Evolutionary conservation across 2,888 invertebrate genomes (phyloP).

Genomic region (Watsonalla binaria): DNA sequence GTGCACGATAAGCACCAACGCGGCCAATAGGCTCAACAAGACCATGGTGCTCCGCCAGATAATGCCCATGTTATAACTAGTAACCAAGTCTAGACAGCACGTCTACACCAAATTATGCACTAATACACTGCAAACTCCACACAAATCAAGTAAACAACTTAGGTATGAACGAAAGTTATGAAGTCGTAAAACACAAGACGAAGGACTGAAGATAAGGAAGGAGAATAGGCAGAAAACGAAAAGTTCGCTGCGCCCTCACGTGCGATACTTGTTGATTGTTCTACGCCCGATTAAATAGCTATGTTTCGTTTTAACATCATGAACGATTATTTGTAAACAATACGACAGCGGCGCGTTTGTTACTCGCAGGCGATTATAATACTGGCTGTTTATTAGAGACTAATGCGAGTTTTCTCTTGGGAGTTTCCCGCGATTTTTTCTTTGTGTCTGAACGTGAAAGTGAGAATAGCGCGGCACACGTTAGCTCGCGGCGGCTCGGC

Average conservation of each 20-base stretch:
- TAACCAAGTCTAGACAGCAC: slow-evolving; percentile 15
- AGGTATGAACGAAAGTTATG: slow-evolving; percentile 15
- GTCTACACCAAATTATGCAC: slow-evolving; percentile 25
- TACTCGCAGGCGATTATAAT: slow-evolving; percentile 30
- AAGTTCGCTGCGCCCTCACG: slow-evolving; percentile 18
- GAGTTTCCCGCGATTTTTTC: slow-evolving; percentile 52
- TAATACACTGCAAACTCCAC: slow-evolving; percentile 25
- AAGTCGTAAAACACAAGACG: slow-evolving; percentile 18
- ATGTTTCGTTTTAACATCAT: slow-evolving; percentile 48
- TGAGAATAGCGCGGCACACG: slow-evolving; percentile 49
- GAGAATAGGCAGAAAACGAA: slow-evolving; percentile 35
- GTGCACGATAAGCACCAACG: slow-evolving; percentile 69
- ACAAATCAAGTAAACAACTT: slow-evolving; percentile 14
- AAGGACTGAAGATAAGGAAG: slow-evolving; percentile 38
- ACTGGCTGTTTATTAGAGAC: slow-evolving; percentile 33
- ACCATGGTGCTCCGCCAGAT: slow-evolving; percentile 59
- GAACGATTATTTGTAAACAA: slow-evolving; percentile 44
- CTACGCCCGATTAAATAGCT: slow-evolving; percentile 15
- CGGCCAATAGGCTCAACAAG: slow-evolving; percentile 69
- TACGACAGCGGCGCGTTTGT: slow-evolving; percentile 32
- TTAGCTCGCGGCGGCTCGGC: slow-evolving; percentile 50
- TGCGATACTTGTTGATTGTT: slow-evolving; percentile 24
- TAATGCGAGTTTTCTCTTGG: slow-evolving; percentile 42
- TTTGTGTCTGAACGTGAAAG: slow-evolving; percentile 57
- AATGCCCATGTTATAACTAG: slow-evolving; percentile 66